Conservation (phyloP, 2,113 vertebrate genomes). For the Halcyon malimbica region DNA sequence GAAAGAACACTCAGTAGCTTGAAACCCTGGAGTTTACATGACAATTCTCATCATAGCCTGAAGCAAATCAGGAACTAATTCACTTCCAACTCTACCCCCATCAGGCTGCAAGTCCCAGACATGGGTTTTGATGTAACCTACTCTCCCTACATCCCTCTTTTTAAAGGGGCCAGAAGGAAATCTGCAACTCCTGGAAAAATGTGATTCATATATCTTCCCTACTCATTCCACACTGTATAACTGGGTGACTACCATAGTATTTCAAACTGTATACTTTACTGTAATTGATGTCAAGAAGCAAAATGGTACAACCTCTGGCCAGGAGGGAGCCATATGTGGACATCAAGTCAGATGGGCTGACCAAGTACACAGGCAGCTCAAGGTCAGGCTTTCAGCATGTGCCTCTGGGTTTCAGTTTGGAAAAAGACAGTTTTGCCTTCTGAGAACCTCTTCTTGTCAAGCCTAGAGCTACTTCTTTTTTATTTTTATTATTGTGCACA, state of each 20-base stretch:
- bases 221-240: background rate
- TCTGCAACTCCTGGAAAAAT: background rate
- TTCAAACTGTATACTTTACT: background rate
- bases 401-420: background rate
- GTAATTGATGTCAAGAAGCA: background rate
- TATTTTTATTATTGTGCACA: background rate
- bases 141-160: background rate
- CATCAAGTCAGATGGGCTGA: background rate
- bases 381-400: accelerated
- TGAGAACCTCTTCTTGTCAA: background rate
- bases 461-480: background rate
- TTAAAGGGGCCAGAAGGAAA: background rate
- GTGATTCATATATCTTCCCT: accelerated
- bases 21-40: background rate
- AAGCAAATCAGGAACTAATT: background rate
- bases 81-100: background rate
- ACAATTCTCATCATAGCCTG: background rate
- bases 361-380: background rate
- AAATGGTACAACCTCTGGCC: background rate
- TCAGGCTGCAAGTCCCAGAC: background rate
- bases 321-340: background rate
- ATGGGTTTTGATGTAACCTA: background rate
- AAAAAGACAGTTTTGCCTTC: background rate
- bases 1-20: background rate
- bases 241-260: background rate